Base-by-base conservation (phyloP, 2,888 invertebrate species). In the Drosophila atroscutellata region DNA sequence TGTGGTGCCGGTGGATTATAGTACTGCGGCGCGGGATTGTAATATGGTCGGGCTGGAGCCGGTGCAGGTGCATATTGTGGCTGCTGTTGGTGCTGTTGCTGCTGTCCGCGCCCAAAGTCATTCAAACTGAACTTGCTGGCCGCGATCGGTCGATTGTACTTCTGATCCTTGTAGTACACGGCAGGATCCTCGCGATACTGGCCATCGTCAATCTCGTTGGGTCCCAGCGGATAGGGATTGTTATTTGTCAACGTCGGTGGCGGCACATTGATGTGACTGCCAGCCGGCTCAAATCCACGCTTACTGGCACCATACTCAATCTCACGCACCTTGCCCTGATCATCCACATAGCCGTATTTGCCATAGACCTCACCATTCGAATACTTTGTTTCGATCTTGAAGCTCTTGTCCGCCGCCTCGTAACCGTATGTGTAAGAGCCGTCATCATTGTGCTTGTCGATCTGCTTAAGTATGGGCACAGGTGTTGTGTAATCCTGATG, bases 341-440 rank as follows among this genome's bases (percentile, higher is more conserved):
- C 97, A 81, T 97, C 97, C 1, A 97, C 94, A 91, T 97, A 98
- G n/a, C 98, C 98, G 89, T 97, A 98, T 92, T 97, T 98, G 69
- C 98, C 98, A 58, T 95, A 96, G 0, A 97, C 97, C 88, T 97
- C 97, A 0, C 97, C 97, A 52, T 95, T 96, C 0, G 96, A 94
- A 86, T 96, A 96, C 92, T 97, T 97, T 1, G 97, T 97, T 92
- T 97, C 97, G 75, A 97, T 97, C 93, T 97, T 97, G 94, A 96
- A 97, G 56, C 96, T 95, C 13, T 97, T 97, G 90, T 98, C 97
- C 0, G 97, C 97, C 0, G 95, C 96, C 92, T 98, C 97, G 92
- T 97, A 98, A 0, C 97, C 97, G 90, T 96, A 97, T 85, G 97
- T 97, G 93, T 98, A 98, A 15, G 97, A 97, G 0, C 97, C 97